phyloP scores from a whole-genome alignment of 2,888 invertebrate genomes.

The Drosophila subquinaria region DNA sequence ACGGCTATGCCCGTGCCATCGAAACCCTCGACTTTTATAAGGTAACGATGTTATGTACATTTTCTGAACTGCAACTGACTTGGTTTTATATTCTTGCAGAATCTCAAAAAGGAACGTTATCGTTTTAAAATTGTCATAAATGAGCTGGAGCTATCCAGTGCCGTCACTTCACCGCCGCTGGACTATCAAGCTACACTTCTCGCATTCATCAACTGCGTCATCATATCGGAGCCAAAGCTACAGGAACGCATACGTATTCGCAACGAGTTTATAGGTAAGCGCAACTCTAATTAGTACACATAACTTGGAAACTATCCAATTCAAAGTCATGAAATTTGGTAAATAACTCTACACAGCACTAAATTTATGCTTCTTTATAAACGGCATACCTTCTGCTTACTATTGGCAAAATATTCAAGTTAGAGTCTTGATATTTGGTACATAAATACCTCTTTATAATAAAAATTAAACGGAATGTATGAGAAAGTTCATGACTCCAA shows the following conservation, averaged over 20 bases:
- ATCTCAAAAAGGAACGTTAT: conserved; percentile 94
- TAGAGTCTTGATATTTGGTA: too few relatives aligned
- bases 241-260: conserved; percentile 95
- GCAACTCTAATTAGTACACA: neutral
- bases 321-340: neutral
- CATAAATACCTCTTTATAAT: too few relatives aligned
- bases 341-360: too few relatives aligned
- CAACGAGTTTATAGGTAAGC: conserved; percentile 97
- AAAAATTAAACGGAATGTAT: too few relatives aligned
- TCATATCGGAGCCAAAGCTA: conserved; percentile 94
- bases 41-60: conserved; percentile 87
- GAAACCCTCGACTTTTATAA: conserved; percentile 97
- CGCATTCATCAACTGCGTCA: conserved; percentile 97
- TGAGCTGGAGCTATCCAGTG: conserved; percentile 91
- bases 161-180: conserved; percentile 86
- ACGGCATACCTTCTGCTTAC: too few relatives aligned
- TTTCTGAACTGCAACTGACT: conserved; percentile 2
- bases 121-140: conserved; percentile 95
- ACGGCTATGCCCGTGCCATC: conserved; percentile 94
- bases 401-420: neutral
- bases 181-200: conserved; percentile 97
- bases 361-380: too few relatives aligned
- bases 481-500: too few relatives aligned
- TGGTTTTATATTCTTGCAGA: conserved; percentile 86
- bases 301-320: neutral